Base-by-base conservation (phyloP, 64 coral and sea anemone genomes). In the Montipora foliosa region DNA sequence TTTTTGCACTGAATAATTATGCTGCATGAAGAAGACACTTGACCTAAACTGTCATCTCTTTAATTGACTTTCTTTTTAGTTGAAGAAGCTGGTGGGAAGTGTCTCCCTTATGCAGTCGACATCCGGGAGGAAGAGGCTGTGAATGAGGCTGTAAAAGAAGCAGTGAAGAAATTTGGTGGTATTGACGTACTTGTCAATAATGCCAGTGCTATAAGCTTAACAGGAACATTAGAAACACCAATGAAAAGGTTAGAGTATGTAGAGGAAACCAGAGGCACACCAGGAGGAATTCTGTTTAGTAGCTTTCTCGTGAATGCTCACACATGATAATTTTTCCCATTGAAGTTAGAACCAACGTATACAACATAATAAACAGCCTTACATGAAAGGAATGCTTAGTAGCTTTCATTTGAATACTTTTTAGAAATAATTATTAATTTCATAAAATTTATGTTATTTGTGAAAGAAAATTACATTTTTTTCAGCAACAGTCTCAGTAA, bases 101-200 rank as follows among this genome's bases (percentile, higher is more conserved):
- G 97, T 17, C 85, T 99, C 15, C 94, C 97, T 12, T 99, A 84
- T 77, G 79, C 91, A 52, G 97, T 99, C 55, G 97, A 99, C 77
- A 94, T 96, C 19, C 88, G 94, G 89, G 97, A 99, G 94, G 97
- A 99, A 68, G 91, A 47, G 49, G 79, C 89, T 81, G 95, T 99
- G n/a, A 75, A 22, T 12, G 58, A 71, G 19, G 97, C 97, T 29
- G 97, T 99, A 6, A 75, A 99, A 21, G 84, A 93, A 3, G 89
- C 94, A 52, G 97, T 99, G 37, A 94, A 93, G 88, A 99, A 89
- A 48, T 99, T 99, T 96, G 94, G 97, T 89, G 94, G 94, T 19
- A 98, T 98, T 87, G 97, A 98, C 5, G 93, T 98, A n/a, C 82
- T 98, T 14, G 89, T 98, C 22, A 99, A 99, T 79, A 99, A 99